Base-by-base conservation (phyloP, 2,888 invertebrate genomes). In the Venusia cambrica region DNA sequence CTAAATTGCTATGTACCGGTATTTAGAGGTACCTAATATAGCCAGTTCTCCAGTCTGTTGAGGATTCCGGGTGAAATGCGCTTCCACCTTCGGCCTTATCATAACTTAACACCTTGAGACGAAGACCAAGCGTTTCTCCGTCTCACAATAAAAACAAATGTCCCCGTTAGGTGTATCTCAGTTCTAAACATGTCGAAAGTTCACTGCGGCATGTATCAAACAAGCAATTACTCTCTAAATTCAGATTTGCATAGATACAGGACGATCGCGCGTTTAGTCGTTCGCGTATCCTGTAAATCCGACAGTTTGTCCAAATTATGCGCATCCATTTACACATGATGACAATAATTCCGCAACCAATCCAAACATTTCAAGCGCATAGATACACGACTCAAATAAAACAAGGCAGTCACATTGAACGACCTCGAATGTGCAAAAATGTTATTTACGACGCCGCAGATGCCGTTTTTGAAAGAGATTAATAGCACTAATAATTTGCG, bases 221-320 rank as follows among this genome's bases (percentile, higher is more conserved):
- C 69, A 56, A 66, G 59, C 64, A 64, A 78, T 76, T 76, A 71
- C 61, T 19, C 32, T 56, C 68, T 66, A 71, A 76, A 75, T 75
- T 73, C 71, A 76, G 73, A 73, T 69, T 58, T 69, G 69, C 66
- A 72, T 71, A 67, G 70, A 65, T 63, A 66, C 52, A 55, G 58
- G 42, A 41, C 57, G 55, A 60, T 64, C 62, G 60, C 58, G 54
- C 56, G 63, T 62, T 65, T 58, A 52, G 51, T 52, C 44, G 51
- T 54, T 56, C 54, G 49, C 54, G 55, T 51, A 66, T 65, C 62
- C 69, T 61, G 65, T 57, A 64, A 74, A 72, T 75, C 66, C 67
- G 60, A 53, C 64, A 58, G 65, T 66, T 65, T 62, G 58, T 60
- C 45, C 71, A 71, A 72, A 73, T 76, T 76, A 77, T 74, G 76